A percentile compares a stretch with the other conserved stretches of the same genome.
These are phyloP conservation scores for Crotophaga sulcirostris DNA, from an alignment of 2,113 vertebrate genomes.

Conservation along the genomic window DNA sequence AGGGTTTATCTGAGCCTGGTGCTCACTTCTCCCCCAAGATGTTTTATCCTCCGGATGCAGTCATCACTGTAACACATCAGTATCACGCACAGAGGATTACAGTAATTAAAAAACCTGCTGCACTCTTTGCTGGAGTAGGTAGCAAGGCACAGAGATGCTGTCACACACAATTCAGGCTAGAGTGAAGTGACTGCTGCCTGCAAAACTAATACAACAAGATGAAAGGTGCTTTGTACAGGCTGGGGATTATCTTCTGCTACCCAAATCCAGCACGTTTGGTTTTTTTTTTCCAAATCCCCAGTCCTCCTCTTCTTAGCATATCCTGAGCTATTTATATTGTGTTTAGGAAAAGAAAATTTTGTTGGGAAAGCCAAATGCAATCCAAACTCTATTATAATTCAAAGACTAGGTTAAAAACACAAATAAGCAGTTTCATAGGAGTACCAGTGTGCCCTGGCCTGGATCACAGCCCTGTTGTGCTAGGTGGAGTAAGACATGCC, in stretches of 20 bases:
- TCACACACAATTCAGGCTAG: neutral
- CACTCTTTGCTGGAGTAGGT: neutral
- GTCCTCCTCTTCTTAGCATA: neutral
- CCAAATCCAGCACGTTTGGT: neutral
- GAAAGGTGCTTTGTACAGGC: neutral
- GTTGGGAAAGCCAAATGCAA: neutral
- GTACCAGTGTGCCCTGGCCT: neutral
- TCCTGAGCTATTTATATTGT: neutral
- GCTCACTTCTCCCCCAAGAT: neutral
- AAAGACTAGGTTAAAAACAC: neutral
- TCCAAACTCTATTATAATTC: neutral
- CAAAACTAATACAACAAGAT: neutral
- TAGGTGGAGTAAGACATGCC: neutral
- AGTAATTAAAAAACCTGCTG: neutral
- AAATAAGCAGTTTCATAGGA: neutral
- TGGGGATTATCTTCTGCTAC: slow-evolving; percentile 12
- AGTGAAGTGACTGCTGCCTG: neutral
- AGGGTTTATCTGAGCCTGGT: neutral
- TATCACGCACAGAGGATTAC: neutral
- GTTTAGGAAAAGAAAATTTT: neutral
- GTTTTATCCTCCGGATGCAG: neutral
- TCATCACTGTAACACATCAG: neutral
- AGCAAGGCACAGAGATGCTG: neutral
- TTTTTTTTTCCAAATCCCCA: neutral
- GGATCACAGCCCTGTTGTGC: neutral